A percentile compares a stretch with the other conserved stretches of the same genome.
Conservation (phyloP, 2,113 vertebrate species). For the Pelusios castaneus region DNA sequence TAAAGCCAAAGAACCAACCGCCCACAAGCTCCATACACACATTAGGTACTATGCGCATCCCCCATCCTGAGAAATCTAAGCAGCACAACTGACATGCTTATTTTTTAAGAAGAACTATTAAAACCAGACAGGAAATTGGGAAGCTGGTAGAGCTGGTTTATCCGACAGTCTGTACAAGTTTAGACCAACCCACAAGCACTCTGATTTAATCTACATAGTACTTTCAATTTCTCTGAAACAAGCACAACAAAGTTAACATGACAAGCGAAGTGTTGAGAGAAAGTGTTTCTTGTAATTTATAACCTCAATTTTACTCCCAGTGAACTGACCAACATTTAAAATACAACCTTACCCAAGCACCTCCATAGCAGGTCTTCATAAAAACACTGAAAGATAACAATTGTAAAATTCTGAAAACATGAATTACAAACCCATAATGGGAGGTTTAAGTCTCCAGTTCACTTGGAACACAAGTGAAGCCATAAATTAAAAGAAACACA, state of each 20-base stretch:
- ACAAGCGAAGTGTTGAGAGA: not conserved
- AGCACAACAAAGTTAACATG: not conserved
- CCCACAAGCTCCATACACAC: too few species aligned
- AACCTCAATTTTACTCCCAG: not conserved
- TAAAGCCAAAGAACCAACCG: not conserved
- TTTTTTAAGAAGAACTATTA: not conserved
- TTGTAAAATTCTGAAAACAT: slow-evolving; percentile 24
- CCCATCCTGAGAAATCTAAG: not conserved
- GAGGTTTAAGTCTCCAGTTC: slow-evolving; percentile 26
- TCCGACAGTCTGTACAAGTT: not conserved
- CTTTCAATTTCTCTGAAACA: not conserved
- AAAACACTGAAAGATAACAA: slow-evolving; percentile 46
- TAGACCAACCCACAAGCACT: not conserved
- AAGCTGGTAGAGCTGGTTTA: not conserved
- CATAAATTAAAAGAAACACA: slow-evolving; percentile 58
- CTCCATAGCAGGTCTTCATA: slow-evolving; percentile 28
- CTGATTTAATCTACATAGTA: not conserved
- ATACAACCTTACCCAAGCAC: slow-evolving; percentile 29
- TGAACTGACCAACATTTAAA: slow-evolving; percentile 31
- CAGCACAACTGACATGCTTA: not conserved
- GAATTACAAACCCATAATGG: slow-evolving; percentile 41
- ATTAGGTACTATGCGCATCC: not conserved
- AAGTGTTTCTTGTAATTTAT: slow-evolving; percentile 3
- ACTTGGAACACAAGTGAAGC: slow-evolving; percentile 10
- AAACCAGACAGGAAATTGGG: not conserved